Evolutionary conservation across 2,113 vertebrate genomes (phyloP).

Genomic region (Lichenostomus cassidix): DNA sequence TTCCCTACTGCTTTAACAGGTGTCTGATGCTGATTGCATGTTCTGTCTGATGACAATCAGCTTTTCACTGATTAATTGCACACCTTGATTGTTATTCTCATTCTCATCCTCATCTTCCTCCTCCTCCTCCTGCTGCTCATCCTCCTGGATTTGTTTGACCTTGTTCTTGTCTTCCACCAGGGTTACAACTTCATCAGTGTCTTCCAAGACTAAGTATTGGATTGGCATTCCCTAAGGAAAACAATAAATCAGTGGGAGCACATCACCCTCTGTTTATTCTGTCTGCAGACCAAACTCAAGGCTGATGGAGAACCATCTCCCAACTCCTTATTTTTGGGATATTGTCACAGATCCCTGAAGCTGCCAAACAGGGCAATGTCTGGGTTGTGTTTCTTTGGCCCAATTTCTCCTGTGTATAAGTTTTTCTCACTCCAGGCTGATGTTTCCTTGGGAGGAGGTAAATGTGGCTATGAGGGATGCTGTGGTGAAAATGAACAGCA

Average conservation of each 20-base stretch:
- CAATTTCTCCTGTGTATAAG: background rate
- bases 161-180: slow-evolving; percentile 72
- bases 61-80: background rate
- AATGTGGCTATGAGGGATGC: background rate
- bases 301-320: background rate
- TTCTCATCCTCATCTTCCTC: slow-evolving; percentile 54
- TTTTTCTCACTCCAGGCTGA: background rate
- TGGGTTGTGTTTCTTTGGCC: background rate
- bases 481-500: background rate
- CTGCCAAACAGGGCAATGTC: background rate
- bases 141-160: slow-evolving; percentile 27
- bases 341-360: background rate
- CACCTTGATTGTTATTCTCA: slow-evolving; percentile 70
- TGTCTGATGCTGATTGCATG: background rate
- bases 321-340: background rate
- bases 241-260: background rate
- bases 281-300: background rate
- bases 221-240: slow-evolving; percentile 76
- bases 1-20: background rate
- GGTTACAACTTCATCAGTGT: slow-evolving; percentile 80
- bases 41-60: background rate
- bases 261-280: background rate
- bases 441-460: background rate
- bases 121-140: slow-evolving; percentile 36
- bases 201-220: slow-evolving; percentile 81